Conservation (phyloP, 2,113 vertebrate species). For the Rousettus leschenaultii region DNA sequence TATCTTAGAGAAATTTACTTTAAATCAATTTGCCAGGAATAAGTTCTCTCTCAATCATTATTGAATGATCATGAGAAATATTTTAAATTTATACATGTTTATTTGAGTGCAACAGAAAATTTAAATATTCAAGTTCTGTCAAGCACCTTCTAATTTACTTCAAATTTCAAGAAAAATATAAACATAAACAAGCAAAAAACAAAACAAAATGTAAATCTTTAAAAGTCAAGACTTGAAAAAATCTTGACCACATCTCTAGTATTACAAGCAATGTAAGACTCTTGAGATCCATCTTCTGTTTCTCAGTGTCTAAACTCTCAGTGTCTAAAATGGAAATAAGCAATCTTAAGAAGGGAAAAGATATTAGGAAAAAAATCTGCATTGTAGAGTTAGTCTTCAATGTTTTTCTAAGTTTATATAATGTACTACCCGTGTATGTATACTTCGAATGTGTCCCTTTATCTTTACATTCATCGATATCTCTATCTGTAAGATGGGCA, state of each 20-base stretch:
- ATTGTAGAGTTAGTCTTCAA: not conserved
- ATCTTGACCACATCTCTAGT: not conserved
- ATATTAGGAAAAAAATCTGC: not conserved
- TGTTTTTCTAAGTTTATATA: not conserved
- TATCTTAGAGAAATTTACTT: not conserved
- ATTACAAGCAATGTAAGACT: not conserved
- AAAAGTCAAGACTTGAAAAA: not conserved
- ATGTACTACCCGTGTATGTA: not conserved
- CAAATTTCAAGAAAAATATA: not conserved
- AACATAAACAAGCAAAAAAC: not conserved
- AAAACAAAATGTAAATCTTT: not conserved
- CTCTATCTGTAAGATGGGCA: not conserved
- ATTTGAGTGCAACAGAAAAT: not conserved
- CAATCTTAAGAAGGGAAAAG: not conserved
- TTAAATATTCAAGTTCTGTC: not conserved
- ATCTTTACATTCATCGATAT: not conserved
- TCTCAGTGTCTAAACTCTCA: not conserved
- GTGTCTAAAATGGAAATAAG: not conserved
- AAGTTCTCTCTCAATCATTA: not conserved
- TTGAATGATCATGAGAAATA: not conserved
- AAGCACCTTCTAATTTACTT: not conserved
- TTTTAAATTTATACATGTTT: not conserved
- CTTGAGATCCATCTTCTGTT: not conserved
- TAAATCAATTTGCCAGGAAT: not conserved
- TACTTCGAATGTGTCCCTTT: not conserved